phyloP scores from a whole-genome alignment of 2,888 invertebrate genomes.

The Caenorhabditis angaria region DNA sequence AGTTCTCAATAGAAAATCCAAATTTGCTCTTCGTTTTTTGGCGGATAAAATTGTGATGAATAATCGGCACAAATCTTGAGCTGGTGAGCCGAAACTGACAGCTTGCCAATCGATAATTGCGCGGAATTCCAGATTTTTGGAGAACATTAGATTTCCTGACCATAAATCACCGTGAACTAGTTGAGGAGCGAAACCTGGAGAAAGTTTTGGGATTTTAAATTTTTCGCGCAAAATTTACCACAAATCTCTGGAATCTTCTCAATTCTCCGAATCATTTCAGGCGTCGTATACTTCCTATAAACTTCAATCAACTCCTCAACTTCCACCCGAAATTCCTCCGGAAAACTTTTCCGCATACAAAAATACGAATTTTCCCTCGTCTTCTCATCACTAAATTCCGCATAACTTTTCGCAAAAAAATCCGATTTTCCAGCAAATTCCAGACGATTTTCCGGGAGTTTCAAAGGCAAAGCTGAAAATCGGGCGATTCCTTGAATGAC shows the following conservation, averaged over 20 bases:
- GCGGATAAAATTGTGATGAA: background rate
- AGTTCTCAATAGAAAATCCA: conserved; percentile 18
- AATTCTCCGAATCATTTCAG: conserved; percentile 10
- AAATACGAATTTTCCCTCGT: background rate
- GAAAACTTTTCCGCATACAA: background rate
- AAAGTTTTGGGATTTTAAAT: background rate
- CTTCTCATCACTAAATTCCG: conserved; percentile 23
- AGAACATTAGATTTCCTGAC: conserved; percentile 29
- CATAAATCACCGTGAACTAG: conserved; percentile 32
- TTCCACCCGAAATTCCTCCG: conserved; percentile 18
- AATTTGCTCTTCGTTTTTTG: conserved; percentile 23
- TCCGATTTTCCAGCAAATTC: conserved; percentile 15
- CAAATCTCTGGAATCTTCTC: background rate
- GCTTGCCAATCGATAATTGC: conserved; percentile 39
- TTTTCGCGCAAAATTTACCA: too few relatives aligned
- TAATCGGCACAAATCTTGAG: background rate
- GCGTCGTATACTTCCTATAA: conserved; percentile 18
- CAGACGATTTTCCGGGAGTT: conserved; percentile 21
- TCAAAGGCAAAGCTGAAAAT: conserved; percentile 30
- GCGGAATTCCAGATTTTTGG: conserved; percentile 15
- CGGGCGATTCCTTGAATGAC: conserved; percentile 16
- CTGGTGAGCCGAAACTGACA: background rate
- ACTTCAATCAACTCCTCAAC: conserved; percentile 17
- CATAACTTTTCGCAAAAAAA: conserved; percentile 23
- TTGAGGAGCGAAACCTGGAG: conserved; percentile 23